Percentiles rank a stretch among this genome's conserved stretches.
Conservation (phyloP, 2,888 invertebrate species). For the Pyrocoelia pectoralis region DNA sequence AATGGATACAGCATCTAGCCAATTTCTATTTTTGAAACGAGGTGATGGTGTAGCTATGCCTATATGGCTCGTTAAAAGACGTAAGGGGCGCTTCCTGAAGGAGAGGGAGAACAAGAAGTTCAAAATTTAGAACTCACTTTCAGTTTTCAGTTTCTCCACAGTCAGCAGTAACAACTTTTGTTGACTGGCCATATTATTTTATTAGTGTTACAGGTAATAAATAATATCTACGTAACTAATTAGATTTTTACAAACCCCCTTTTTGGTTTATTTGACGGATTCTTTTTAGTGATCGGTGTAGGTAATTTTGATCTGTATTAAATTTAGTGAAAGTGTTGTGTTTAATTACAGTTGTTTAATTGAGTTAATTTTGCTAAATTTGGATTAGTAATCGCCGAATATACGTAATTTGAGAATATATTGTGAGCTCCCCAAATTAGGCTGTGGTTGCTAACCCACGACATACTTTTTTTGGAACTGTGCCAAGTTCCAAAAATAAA, state of each 20-base stretch:
- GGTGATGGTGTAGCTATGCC: slow-evolving; percentile 35
- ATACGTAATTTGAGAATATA: slow-evolving; percentile 34
- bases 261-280: background rate
- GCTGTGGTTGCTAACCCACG: slow-evolving; percentile 26
- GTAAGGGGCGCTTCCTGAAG: slow-evolving; percentile 31
- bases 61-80: slow-evolving; percentile 37
- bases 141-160: slow-evolving; percentile 64
- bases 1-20: slow-evolving; percentile 40
- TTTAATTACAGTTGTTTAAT: too few species aligned
- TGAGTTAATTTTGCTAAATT: too few species aligned
- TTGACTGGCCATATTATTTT: slow-evolving; percentile 63
- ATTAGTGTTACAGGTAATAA: slow-evolving; percentile 53
- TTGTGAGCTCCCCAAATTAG: slow-evolving; percentile 42
- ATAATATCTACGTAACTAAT: background rate
- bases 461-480: slow-evolving; percentile 35
- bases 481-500: slow-evolving; percentile 39
- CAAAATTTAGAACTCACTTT: slow-evolving; percentile 62
- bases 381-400: background rate
- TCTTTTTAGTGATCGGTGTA: background rate
- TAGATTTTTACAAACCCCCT: background rate
- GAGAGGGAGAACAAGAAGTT: slow-evolving; percentile 30
- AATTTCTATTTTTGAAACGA: slow-evolving; percentile 44
- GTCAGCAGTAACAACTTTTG: slow-evolving; percentile 67
- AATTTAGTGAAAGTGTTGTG: background rate
- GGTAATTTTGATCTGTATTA: background rate